Evolutionary conservation across 2,888 invertebrate genomes (phyloP), one percentile per base, ranked within the genome.

Genomic region (Drosophila rellima): DNA sequence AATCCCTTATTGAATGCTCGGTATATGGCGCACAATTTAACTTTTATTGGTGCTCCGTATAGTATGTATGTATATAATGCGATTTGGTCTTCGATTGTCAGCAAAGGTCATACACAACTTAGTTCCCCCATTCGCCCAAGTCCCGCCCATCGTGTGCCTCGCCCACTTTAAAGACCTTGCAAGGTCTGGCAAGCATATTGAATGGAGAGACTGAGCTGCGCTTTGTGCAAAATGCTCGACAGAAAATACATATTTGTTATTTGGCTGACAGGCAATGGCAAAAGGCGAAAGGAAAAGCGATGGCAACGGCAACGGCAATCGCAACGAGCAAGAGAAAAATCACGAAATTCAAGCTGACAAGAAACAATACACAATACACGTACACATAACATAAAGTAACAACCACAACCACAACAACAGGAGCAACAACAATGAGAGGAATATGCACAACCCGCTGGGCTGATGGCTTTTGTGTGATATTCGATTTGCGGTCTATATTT

Each of bases 291-390:
- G 15, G 23, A 44, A 52, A 44, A 13, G 42, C 18, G 17, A 48
- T 18, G 15, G 44, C n/a, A 42, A 47, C n/a, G 40, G 18, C n/a
- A 26, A 44, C 8, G 50, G 31, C 29, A 50, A 35, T n/a, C n/a
- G n/a, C n/a, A n/a, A 26, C 47, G 69, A 52, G 64, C 56, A 60
- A 37, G 74, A 68, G 75, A 74, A 72, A 89, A 88, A 89, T 79
- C 82, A 83, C 89, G 62, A 79, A 72, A 80, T 68, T 76, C 76
- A 72, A 80, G 68, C 83, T 76, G 89, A 72, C 76, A 70, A 71
- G 68, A 81, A 82, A 87, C 89, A 84, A 89, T 74, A 85, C 75
- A 87, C 89, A 84, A 89, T 74, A 85, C 75, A 71, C 65, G 61
- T 75, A 26, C 45, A 45, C 20, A 55, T 8, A 50, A 45, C 20